Percentiles rank a stretch among this genome's conserved stretches.
phyloP scores from a whole-genome alignment of 2,113 vertebrate genomes.

The Silurus glanis region DNA sequence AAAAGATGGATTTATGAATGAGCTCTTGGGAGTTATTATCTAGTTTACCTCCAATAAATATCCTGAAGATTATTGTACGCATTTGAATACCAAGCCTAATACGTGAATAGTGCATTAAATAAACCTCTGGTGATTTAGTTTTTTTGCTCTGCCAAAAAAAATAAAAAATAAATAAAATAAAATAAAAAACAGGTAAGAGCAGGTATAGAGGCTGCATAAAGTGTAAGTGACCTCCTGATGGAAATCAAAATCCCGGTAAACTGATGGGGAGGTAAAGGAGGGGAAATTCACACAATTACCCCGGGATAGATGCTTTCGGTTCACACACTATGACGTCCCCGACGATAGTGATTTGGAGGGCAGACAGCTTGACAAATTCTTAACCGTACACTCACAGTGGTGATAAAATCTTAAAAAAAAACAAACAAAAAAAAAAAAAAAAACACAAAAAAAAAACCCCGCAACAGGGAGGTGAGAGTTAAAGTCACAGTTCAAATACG shows the following conservation, averaged over 20 bases:
- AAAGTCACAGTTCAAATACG: conserved; percentile 13
- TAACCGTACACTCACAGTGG: not conserved
- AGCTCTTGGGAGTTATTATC: not conserved
- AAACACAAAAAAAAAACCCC: not conserved
- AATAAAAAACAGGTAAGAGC: too few relatives aligned
- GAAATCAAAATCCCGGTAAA: not conserved
- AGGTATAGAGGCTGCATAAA: not conserved
- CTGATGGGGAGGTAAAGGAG: not conserved
- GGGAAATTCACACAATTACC: not conserved
- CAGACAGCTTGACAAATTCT: conserved; percentile 24
- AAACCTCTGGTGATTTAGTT: not conserved
- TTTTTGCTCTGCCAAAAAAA: not conserved
- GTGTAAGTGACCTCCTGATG: not conserved
- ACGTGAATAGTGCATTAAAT: not conserved
- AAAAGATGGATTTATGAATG: not conserved
- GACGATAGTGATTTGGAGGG: not conserved
- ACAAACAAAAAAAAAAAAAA: too few relatives aligned
- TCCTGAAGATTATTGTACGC: not conserved
- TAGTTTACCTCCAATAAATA: not conserved
- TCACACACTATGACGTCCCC: not conserved
- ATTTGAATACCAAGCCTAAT: not conserved
- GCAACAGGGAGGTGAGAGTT: conserved; percentile 3
- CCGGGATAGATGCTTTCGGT: not conserved
- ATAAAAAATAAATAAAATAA: too few relatives aligned
- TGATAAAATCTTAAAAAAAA: conserved; percentile 12